Evolutionary conservation across 2,797 vertebrate species (phyloP), one percentile per base, ranked within the genome.

Genomic region (Erpetoichthys calabaricus): DNA sequence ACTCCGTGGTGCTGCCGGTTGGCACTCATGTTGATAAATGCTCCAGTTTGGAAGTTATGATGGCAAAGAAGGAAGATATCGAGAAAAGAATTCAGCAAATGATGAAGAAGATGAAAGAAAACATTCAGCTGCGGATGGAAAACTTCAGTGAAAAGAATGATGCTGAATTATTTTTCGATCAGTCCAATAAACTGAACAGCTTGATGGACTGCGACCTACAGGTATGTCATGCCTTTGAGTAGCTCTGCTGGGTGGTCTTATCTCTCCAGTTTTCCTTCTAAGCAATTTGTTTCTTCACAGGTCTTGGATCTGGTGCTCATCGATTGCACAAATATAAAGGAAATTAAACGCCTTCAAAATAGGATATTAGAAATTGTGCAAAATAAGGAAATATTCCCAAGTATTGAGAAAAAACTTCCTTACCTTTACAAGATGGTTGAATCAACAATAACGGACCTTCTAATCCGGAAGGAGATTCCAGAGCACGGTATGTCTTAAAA

Each of bases 21-120:
- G 85, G 81, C 55, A 85, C 81, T 8, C 86, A 85, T 0, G 67
- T 68, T 4, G 83, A 86, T 62, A 68, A 72, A 63, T 87, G 84
- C 54, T 53, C 0, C 45, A 62, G 75, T 60, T 41, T 49, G 45
- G 65, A 61, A 6, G 81, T 86, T 45, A 70, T 81, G 51, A 62
- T 64, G 46, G 60, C 68, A 57, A 88, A 84, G 71, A 81, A 70
- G 47, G 41, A 0, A 0, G 71, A 85, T 61, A 80, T 86, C 43
- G 70, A 78, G 59, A 49, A 59, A 59, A 81, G 65, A 60, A 74
- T 84, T 0, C 0, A 51, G 0, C 47, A 60, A 25, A 76, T 82
- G 78, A 52, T 84, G 60, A 47, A 42, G 0, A 70, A 80, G 7
- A 77, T 78, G 9, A 75, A 57, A 54, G 64, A 44, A 25, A 76